A percentile compares a stretch with the other conserved stretches of the same genome.
These are phyloP conservation scores for Hippolais icterina DNA, from an alignment of 2,113 vertebrate genomes.

Conservation along the genomic window DNA sequence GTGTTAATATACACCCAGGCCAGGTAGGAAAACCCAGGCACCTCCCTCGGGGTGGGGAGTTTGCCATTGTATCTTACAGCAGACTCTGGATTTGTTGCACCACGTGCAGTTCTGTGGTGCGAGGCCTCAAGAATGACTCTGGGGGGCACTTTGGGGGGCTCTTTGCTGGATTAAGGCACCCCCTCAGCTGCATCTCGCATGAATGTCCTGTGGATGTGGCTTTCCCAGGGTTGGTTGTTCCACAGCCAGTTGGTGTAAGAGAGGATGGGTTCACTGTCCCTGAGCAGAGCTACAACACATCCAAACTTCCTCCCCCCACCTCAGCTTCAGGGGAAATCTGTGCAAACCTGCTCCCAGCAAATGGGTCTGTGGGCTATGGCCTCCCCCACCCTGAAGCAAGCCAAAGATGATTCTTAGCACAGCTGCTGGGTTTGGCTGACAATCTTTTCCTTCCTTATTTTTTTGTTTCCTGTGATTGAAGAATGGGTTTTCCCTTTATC, in stretches of 20 bases:
- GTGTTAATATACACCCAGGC: no score
- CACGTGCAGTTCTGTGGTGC: neutral
- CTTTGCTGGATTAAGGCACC: neutral
- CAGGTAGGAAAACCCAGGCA: neutral
- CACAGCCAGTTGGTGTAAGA: neutral
- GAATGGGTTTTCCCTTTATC: neutral
- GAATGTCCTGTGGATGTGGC: fast-evolving
- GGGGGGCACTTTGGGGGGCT: fast-evolving
- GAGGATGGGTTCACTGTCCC: neutral
- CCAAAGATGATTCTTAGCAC: neutral
- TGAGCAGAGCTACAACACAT: neutral
- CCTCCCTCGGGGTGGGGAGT: neutral
- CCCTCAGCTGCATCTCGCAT: neutral
- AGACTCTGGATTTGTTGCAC: neutral
- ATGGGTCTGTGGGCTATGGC: neutral
- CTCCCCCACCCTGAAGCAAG: neutral
- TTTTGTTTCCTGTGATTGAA: neutral
- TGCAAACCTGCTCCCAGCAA: neutral
- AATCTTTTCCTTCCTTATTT: neutral
- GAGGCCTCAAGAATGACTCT: neutral
- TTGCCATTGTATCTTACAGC: neutral
- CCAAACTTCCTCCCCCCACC: neutral
- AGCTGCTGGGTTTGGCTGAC: neutral
- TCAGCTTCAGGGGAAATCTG: neutral
- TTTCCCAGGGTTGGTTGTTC: neutral